Base-by-base conservation (phyloP, 2,797 vertebrate genomes). In the Esox masquinongy region DNA sequence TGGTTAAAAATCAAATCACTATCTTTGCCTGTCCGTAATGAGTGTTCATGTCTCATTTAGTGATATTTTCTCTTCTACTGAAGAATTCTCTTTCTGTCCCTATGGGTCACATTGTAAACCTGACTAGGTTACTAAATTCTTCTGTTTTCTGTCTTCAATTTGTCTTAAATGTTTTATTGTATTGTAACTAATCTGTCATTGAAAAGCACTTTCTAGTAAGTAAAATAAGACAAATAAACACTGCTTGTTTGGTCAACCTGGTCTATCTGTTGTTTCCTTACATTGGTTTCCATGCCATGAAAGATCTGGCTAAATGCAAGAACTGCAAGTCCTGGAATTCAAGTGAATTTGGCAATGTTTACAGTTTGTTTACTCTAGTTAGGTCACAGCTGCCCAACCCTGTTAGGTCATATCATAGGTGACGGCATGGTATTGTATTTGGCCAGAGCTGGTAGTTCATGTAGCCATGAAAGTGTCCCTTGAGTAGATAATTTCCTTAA, bases 31-130 rank as follows among this genome's bases (percentile, higher is more conserved):
- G 72, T 72, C 43, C 19, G 15, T 74, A 72, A 74, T 71, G 75
- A 74, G 76, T 53, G 31, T 22, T 43, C 29, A 53, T 1, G 22
- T 34, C 50, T 77, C 26, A 16, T 59, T 68, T 74, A 71, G 16
- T 66, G 17, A 17, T 73, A 70, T 70, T 73, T 73, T 75, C 43
- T 82, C 68, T 82, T 85, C 77, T 81, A 77, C 39, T 82, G 77
- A 84, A 79, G 75, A 82, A 59, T 59, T 59, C 8, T n/a, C 19
- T n/a, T 19, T 26, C 47, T 72, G 47, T 53, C 43, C 24, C 50
- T 26, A n/a, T 69, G 34, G 9, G 56, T 5, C 61, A 64, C 36
- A 63, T 17, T 9, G 36, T 24, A 59, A 59, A 24, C 56, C 56
- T 24, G 56, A 22, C 56, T 59, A 22, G 56, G 22, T 59, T 16